Evolutionary conservation across 2,888 invertebrate genomes (phyloP), one percentile per base, ranked within the genome.

Genomic region (Epinotia ramella): DNA sequence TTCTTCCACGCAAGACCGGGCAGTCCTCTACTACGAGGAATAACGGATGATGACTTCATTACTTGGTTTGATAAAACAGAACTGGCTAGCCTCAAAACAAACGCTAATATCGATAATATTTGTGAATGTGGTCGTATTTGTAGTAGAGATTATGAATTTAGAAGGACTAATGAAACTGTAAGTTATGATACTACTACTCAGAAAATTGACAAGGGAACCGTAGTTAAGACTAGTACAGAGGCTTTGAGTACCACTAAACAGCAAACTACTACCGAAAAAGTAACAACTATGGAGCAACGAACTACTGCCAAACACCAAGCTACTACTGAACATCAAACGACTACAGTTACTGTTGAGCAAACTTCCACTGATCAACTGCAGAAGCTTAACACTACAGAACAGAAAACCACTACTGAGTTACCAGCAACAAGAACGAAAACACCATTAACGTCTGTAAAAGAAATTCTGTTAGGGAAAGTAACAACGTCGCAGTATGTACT

Each of bases 31-130:
- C 89, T 96, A 0, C 91, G 94, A 81, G 96, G 95, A 9, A 96
- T 96, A 46, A 95, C 96, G 16, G 96, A 96, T 73, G 96, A 96
- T 80, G 96, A 96, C 82, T 93, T 96, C 24, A 96, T 96, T 46
- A 96, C 96, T 3, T 96, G 96, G 96, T 96, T 96, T 81, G 96
- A 96, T 59, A 95, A 95, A 88, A 95, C 95, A 76, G 94, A 93
- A 82, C 84, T 93, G 5, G 92, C 91, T 2, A 95, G 93, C 78
- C 88, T 93, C 3, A 92, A 91, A 81, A 91, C 90, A 2, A 91
- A 87, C 46, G 84, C 91, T 5, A 94, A 89, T 77, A 94, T 95
- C 76, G 94, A 95, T 80, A 93, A 94, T 59, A 92, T 95, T 73
- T 95, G 95, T 77, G 95, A 95, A 80, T 95, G 95, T 80, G 95